Percentiles rank a stretch among this genome's conserved stretches.
phyloP scores from a whole-genome alignment of 2,113 vertebrate genomes.

The Suricata suricatta region DNA sequence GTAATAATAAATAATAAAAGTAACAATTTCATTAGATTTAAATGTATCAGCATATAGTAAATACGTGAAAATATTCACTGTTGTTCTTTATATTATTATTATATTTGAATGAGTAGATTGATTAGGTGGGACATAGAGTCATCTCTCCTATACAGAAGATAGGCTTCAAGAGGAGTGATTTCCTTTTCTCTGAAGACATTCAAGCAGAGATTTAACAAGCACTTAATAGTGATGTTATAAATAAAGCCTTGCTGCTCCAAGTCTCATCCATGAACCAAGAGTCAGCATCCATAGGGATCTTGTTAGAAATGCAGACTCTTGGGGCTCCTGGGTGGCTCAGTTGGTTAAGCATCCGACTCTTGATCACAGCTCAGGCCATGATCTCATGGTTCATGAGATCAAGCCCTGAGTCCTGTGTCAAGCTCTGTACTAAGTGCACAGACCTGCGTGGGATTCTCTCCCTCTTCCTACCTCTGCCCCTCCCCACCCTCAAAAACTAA shows the following conservation, averaged over 20 bases:
- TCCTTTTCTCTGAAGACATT: background rate
- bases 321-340: too few species aligned
- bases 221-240: background rate
- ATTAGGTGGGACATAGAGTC: background rate
- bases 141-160: background rate
- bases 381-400: too few species aligned
- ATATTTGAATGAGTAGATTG: background rate
- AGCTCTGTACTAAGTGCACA: too few species aligned
- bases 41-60: background rate
- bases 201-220: background rate
- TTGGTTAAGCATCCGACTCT: too few species aligned
- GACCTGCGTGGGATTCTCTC: too few species aligned
- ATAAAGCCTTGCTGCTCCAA: background rate
- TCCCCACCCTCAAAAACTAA: too few species aligned
- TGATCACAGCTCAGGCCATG: too few species aligned
- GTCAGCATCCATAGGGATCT: background rate
- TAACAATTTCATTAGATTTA: background rate
- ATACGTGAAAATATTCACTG: background rate
- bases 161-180: background rate
- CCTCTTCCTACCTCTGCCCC: too few species aligned
- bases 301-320: background rate
- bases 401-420: too few species aligned
- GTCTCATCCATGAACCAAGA: background rate
- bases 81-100: background rate
- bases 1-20: constrained; percentile 24